phyloP scores from a whole-genome alignment of 2,797 vertebrate species.

The Etheostoma perlongum region DNA sequence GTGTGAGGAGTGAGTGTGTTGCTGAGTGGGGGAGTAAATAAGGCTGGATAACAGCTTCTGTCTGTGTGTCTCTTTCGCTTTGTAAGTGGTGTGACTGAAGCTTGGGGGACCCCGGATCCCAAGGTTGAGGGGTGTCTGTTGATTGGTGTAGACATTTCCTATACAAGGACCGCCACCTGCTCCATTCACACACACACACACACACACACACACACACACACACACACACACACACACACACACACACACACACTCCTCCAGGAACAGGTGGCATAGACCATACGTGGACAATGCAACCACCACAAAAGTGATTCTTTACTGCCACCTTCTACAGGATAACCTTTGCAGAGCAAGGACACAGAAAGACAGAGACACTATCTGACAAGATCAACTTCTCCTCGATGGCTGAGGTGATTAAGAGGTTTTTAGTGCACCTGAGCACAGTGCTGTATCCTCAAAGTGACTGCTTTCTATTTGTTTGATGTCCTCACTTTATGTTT shows the following conservation, averaged over 20 bases:
- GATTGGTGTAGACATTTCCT: constrained; percentile 85
- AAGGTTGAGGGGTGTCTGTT: constrained; percentile 84
- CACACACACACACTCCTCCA: constrained; percentile 49
- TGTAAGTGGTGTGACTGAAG: constrained; percentile 71
- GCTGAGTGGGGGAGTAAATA: constrained; percentile 78
- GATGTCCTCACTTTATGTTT: constrained; percentile 36
- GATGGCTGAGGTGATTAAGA: constrained; percentile 63
- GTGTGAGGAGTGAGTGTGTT: constrained; percentile 47
- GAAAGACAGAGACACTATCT: constrained; percentile 72
- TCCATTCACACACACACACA: constrained; percentile 49
- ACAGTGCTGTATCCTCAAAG: constrained; percentile 25
- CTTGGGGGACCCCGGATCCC: constrained; percentile 74
- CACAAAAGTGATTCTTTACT: constrained; percentile 78
- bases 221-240: background rate
- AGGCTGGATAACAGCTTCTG: constrained; percentile 81
- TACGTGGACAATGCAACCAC: constrained; percentile 64
- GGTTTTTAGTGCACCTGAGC: constrained; percentile 67
- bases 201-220: constrained; percentile 10
- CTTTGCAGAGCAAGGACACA: constrained; percentile 79
- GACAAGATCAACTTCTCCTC: constrained; percentile 76
- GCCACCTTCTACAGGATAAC: constrained; percentile 74
- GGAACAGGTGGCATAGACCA: constrained; percentile 76
- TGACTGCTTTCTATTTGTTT: constrained; percentile 30
- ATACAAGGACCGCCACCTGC: constrained; percentile 78
- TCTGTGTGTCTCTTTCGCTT: constrained; percentile 83